Percentiles rank a stretch among this genome's conserved stretches.
Evolutionary conservation across 64 coral and sea anemone species (phyloP).

Genomic region (Trachythela sp.): DNA sequence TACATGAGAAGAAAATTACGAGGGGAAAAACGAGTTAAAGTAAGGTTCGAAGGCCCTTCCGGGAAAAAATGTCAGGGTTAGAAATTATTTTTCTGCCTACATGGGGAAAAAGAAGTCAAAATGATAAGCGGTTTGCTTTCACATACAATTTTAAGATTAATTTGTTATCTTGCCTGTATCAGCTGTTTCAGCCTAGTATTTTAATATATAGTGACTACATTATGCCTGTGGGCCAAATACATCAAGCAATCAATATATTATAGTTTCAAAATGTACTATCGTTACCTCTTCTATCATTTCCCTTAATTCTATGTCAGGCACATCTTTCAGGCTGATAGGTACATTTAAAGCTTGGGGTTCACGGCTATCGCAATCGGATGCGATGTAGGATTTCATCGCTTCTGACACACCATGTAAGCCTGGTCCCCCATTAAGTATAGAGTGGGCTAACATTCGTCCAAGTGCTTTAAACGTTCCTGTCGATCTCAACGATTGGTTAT

Average conservation of each 20-base stretch:
- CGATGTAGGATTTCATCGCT: conserved; percentile 27
- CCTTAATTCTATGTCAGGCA: conserved; percentile 38
- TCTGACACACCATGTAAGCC: conserved; percentile 33
- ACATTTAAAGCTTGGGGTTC: not conserved
- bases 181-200: too few relatives aligned
- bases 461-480: conserved; percentile 32
- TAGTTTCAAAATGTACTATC: not conserved
- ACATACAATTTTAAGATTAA: too few relatives aligned
- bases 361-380: not conserved
- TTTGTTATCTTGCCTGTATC: too few relatives aligned
- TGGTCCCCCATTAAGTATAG: conserved; percentile 49
- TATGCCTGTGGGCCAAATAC: not conserved
- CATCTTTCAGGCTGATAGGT: conserved; percentile 24
- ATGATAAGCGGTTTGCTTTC: too few relatives aligned
- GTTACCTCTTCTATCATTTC: conserved; percentile 44
- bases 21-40: too few relatives aligned
- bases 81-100: too few relatives aligned
- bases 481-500: conserved; percentile 19
- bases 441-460: too few relatives aligned
- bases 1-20: too few relatives aligned
- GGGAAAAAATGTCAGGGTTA: too few relatives aligned
- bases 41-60: too few relatives aligned
- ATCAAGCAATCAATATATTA: not conserved
- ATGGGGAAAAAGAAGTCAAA: too few relatives aligned
- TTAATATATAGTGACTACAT: not conserved